Evolutionary conservation across 2,888 invertebrate genomes (phyloP).

Genomic region (Epinotia brunnichana): DNA sequence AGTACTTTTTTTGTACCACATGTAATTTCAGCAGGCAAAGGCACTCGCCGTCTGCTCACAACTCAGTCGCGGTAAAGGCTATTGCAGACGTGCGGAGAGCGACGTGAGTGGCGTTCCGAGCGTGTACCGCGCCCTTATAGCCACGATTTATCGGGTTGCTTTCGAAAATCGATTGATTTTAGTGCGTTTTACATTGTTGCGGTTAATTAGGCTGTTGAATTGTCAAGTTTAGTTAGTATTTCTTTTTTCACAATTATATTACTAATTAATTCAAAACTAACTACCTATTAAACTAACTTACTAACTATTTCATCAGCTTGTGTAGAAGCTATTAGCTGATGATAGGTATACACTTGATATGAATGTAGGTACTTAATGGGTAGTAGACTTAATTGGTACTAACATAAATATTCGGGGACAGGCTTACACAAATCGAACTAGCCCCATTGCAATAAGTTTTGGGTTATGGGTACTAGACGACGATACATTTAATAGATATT

Average conservation of each 20-base stretch:
- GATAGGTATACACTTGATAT: no score
- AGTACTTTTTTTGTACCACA: neutral
- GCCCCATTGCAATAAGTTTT: no score
- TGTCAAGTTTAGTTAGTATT: neutral
- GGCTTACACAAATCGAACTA: no score
- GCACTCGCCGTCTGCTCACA: constrained; percentile 21
- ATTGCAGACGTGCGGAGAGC: constrained; percentile 44
- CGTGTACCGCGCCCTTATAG: constrained; percentile 48
- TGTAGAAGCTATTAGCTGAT: no score
- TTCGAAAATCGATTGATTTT: constrained; percentile 2
- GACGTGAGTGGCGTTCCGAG: constrained; percentile 34
- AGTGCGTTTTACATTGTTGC: constrained; percentile 4
- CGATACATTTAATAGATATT: neutral
- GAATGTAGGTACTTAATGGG: no score
- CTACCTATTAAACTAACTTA: no score
- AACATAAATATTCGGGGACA: no score
- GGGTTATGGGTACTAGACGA: no score
- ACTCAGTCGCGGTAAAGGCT: constrained; percentile 40
- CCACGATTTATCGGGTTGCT: constrained; percentile 45
- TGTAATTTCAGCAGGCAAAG: neutral
- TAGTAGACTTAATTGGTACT: no score
- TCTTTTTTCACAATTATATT: neutral
- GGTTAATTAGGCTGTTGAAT: neutral
- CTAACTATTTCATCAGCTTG: no score
- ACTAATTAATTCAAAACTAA: no score